Conservation (phyloP, 2,888 invertebrate species). For the Tenthredo notha region DNA sequence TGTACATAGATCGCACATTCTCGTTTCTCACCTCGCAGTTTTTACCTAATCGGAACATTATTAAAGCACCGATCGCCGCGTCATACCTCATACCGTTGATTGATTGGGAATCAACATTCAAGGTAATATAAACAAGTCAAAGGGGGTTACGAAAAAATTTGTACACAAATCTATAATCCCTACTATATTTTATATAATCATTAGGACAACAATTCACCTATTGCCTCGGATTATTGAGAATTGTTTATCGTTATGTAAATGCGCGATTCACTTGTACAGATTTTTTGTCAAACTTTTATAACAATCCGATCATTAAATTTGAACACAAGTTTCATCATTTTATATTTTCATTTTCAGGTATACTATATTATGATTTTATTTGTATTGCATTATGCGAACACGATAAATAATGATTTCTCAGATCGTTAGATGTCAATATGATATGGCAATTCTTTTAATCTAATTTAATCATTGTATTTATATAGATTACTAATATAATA, state of each 20-base stretch:
- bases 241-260: not conserved
- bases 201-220: not conserved
- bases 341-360: too few species aligned
- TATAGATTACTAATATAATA: not conserved
- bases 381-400: too few species aligned
- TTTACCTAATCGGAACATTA: conserved; percentile 12
- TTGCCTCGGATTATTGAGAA: not conserved
- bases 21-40: conserved; percentile 1
- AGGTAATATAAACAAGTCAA: conserved; percentile 32
- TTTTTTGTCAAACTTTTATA: not conserved
- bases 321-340: not conserved
- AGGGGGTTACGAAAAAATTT: not conserved
- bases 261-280: not conserved
- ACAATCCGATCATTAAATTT: not conserved
- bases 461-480: not conserved
- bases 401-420: too few species aligned
- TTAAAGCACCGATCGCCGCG: not conserved
- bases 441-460: not conserved
- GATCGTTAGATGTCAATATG: not conserved
- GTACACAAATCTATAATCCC: not conserved
- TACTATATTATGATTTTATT: too few species aligned
- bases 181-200: not conserved
- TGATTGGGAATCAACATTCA: conserved; percentile 5
- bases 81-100: not conserved
- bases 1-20: not conserved